Evolutionary conservation across 2,797 vertebrate species (phyloP).

Genomic region (Pangasius larnaudii): DNA sequence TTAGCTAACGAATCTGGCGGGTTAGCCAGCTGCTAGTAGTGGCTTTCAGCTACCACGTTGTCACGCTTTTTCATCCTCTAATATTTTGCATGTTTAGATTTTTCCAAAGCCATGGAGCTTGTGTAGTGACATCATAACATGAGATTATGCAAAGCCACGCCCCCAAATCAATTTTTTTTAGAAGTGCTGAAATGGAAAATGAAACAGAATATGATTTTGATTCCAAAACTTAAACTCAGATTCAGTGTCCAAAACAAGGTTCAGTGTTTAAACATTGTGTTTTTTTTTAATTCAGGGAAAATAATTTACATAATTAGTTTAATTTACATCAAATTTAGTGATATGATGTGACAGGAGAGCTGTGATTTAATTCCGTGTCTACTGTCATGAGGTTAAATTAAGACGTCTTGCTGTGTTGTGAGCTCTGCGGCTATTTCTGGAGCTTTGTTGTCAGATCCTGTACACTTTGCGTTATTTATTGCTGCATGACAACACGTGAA

Average conservation of each 20-base stretch:
- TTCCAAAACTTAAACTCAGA: not conserved
- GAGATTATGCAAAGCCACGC: not conserved
- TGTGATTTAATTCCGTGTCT: not conserved
- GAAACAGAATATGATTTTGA: not conserved
- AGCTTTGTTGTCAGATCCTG: slow-evolving; percentile 21
- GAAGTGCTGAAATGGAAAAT: not conserved
- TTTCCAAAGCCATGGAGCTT: not conserved
- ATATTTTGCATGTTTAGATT: not conserved
- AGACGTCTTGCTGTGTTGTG: not conserved
- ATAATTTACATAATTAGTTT: not conserved
- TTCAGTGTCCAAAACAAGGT: not conserved
- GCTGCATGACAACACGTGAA: not conserved
- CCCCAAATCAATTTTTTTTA: not conserved
- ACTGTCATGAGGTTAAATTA: not conserved
- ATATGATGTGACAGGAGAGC: not conserved
- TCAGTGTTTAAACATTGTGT: not conserved
- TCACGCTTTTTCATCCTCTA: not conserved
- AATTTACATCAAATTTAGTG: not conserved
- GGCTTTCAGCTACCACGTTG: not conserved
- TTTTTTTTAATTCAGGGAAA: not conserved
- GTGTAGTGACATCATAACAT: not conserved
- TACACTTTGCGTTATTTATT: slow-evolving; percentile 23
- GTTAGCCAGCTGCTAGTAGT: not conserved
- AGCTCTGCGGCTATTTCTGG: slow-evolving; percentile 47
- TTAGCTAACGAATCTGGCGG: not conserved